These are phyloP conservation scores for Aphelocoma coerulescens DNA, from an alignment of 2,113 vertebrate genomes.

Conservation along the genomic window DNA sequence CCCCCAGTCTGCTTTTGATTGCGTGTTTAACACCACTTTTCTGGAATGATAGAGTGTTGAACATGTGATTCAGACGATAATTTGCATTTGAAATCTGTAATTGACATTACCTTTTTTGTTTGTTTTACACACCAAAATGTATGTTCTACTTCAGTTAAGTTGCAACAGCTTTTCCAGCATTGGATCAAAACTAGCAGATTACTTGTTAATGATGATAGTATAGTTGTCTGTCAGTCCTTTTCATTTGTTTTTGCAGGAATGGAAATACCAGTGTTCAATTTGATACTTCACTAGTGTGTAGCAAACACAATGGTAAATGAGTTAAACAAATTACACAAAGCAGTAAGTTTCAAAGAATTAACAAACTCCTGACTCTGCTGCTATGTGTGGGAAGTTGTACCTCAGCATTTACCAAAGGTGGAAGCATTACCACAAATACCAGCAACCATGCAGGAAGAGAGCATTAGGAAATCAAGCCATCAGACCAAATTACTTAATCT, in stretches of 20 bases:
- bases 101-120: neutral
- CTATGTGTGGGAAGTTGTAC: neutral
- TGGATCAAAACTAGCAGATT: neutral
- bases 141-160: neutral
- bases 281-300: neutral
- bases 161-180: neutral
- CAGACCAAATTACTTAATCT: neutral
- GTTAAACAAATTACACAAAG: neutral
- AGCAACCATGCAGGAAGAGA: neutral
- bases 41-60: neutral
- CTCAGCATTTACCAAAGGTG: slow-evolving; percentile 20
- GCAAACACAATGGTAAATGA: neutral
- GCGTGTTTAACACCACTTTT: neutral
- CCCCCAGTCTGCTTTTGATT: neutral
- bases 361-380: neutral
- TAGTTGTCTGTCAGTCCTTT: neutral
- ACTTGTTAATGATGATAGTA: neutral
- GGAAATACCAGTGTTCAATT: neutral
- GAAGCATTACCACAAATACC: slow-evolving; percentile 1
- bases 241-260: neutral
- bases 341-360: neutral
- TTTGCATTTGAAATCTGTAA: neutral
- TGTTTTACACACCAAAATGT: neutral
- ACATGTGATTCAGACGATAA: neutral
- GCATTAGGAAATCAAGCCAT: slow-evolving; percentile 5